Evolutionary conservation across 2,888 invertebrate genomes (phyloP), one percentile per base, ranked within the genome.

Genomic region (Choreutis nemorana): DNA sequence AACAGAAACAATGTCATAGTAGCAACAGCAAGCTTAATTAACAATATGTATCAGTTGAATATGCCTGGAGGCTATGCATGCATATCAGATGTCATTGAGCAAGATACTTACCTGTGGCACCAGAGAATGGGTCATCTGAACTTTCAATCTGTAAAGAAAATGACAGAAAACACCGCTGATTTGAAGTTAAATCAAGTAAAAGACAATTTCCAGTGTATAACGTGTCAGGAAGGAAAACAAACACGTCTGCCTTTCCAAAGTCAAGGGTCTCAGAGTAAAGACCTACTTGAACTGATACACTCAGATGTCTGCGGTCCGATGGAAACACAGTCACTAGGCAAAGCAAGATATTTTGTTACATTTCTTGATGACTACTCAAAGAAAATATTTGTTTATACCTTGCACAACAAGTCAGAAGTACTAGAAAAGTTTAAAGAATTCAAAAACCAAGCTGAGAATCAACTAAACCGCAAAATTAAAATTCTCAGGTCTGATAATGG

Each of bases 331-430:
- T 26, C 26, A 9, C 6, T 26, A 3, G 26, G 14, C 3, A 18
- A 18, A 4, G 14, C 25, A 7, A 25, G 25, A 10, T 25, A 25
- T 8, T 14, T 14, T 13, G 9, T 25, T 14, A 9, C 15, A 13
- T 25, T 25, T 13, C 14, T 25, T 22, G 40, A 66, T 45, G 56
- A 59, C 34, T 41, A 14, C 15, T 35, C 41, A 0, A 14, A 38
- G 7, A 42, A 36, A 30, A 34, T 41, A 2, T 35, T 40, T 41
- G 48, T 52, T 16, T 59, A 55, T 37, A 50, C 56, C 36, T 32
- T 63, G 11, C 50, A 56, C 31, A 35, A 37, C 14, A 61, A 66
- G 41, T 28, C 32, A 25, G 50, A 64, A 36, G n/a, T n/a, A n/a
- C n/a, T n/a, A n/a, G n/a, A n/a, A n/a, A 32, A 26, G 2, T 52